A percentile compares a stretch with the other conserved stretches of the same genome.
These are phyloP conservation scores for Saccostrea cuccullata DNA, from an alignment of 1,140 invertebrate species.

Conservation along the genomic window DNA sequence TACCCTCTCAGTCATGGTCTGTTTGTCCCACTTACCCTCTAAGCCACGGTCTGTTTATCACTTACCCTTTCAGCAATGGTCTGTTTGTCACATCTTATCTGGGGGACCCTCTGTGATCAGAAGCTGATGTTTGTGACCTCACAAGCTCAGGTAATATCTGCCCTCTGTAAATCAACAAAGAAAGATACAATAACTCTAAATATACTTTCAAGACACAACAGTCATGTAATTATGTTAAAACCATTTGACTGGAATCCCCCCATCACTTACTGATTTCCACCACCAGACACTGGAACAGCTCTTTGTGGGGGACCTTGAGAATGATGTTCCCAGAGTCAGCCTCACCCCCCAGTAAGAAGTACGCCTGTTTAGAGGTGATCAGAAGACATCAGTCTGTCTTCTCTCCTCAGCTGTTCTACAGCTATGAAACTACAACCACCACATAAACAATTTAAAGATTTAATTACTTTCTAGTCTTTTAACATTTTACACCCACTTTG, in stretches of 20 bases:
- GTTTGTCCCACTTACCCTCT: too few species aligned
- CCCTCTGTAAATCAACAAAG: not conserved
- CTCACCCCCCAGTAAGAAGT: conserved; percentile 84
- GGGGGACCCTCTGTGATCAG: conserved; percentile 83
- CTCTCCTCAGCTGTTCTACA: conserved; percentile 86
- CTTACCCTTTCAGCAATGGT: conserved; percentile 88
- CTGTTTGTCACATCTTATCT: conserved; percentile 89
- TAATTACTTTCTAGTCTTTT: too few species aligned
- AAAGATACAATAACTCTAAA: too few species aligned
- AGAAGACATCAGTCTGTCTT: conserved; percentile 86
- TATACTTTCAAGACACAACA: not conserved
- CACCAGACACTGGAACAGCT: conserved; percentile 61
- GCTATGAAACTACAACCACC: conserved; percentile 84
- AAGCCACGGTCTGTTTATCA: too few species aligned
- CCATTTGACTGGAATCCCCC: not conserved
- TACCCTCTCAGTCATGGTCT: too few species aligned
- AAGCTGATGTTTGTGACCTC: conserved; percentile 58
- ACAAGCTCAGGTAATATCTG: not conserved
- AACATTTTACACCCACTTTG: too few species aligned
- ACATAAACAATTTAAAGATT: not conserved
- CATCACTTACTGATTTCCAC: conserved; percentile 47
- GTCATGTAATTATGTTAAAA: not conserved
- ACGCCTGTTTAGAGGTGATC: conserved; percentile 87
- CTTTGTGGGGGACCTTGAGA: conserved; percentile 82
- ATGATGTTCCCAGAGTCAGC: conserved; percentile 81